Percentiles rank a stretch among this genome's conserved stretches.
Evolutionary conservation across 2,113 vertebrate species (phyloP).

Genomic region (Condylura cristata): DNA sequence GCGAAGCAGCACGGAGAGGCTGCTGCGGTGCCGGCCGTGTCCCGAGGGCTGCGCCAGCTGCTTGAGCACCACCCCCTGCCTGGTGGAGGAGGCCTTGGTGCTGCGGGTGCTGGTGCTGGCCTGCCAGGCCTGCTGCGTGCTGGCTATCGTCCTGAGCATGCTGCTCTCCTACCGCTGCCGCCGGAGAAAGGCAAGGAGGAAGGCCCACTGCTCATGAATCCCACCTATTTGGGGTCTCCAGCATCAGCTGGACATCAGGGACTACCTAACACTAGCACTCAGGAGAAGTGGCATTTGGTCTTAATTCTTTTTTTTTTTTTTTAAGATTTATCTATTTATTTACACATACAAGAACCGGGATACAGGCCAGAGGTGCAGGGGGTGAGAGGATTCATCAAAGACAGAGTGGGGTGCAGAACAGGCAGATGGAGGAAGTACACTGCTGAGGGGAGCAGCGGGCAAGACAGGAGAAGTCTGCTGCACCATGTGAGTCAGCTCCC

Average conservation of each 20-base stretch:
- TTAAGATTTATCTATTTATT: too few relatives aligned
- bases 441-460: too few relatives aligned
- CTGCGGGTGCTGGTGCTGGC: conserved; percentile 88
- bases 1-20: conserved; percentile 56
- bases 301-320: too few relatives aligned
- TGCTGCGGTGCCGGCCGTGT: conserved; percentile 90
- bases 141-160: conserved; percentile 95
- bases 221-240: neutral
- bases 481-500: too few relatives aligned
- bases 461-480: too few relatives aligned
- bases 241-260: neutral
- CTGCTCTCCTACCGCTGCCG: conserved; percentile 91
- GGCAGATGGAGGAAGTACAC: too few relatives aligned
- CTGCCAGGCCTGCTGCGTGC: conserved; percentile 93
- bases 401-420: too few relatives aligned
- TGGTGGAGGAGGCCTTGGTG: conserved; percentile 88
- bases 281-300: neutral
- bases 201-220: accelerated
- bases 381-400: too few relatives aligned
- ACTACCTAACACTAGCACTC: neutral
- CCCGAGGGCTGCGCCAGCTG: conserved; percentile 91
- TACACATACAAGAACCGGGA: too few relatives aligned
- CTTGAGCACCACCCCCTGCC: conserved; percentile 89
- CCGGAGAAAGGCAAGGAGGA: conserved; percentile 89
- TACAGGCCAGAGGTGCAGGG: too few relatives aligned